Evolutionary conservation across 2,797 vertebrate genomes (phyloP).

Genomic region (Scolopax rusticola): DNA sequence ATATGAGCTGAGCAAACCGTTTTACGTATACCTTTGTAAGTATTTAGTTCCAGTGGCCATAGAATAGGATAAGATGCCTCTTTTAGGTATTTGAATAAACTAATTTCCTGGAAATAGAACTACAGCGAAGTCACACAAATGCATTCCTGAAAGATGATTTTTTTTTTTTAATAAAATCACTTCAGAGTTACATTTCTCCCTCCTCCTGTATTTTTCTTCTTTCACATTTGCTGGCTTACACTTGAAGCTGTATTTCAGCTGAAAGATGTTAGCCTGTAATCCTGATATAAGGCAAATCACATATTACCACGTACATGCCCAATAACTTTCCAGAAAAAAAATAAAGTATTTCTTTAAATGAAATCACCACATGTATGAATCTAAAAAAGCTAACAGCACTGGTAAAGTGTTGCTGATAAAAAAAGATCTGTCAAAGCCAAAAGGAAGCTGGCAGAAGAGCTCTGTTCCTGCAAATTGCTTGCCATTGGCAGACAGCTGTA

Average conservation of each 20-base stretch:
- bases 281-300: neutral
- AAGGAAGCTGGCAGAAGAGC: neutral
- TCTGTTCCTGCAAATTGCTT: neutral
- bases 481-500: neutral
- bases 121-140: neutral
- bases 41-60: neutral
- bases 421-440: neutral
- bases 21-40: neutral
- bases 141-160: neutral
- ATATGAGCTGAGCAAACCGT: neutral
- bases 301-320: fast-evolving
- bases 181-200: neutral
- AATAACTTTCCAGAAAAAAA: neutral
- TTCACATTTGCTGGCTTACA: neutral
- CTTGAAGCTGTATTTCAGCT: neutral
- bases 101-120: neutral
- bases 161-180: neutral
- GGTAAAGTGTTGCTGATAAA: neutral
- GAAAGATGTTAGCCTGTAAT: neutral
- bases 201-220: neutral
- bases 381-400: neutral
- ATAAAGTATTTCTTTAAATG: neutral
- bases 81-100: neutral
- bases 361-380: neutral
- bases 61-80: neutral